phyloP scores from a whole-genome alignment of 2,797 vertebrate genomes.

The Pempheris klunzingeri region DNA sequence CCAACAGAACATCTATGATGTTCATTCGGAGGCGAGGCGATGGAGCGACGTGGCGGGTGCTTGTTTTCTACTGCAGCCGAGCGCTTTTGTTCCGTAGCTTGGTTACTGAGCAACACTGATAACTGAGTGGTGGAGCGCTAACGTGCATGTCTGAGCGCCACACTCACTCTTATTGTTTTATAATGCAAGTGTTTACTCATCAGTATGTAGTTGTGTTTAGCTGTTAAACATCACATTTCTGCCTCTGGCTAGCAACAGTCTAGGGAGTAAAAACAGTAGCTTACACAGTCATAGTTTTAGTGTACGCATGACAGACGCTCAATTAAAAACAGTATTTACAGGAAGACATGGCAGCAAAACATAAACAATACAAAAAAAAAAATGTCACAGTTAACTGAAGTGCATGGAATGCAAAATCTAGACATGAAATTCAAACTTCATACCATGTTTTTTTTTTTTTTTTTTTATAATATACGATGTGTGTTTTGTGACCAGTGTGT shows the following conservation, averaged over 20 bases:
- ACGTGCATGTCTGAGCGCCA: slow-evolving; percentile 60
- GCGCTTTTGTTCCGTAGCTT: slow-evolving; percentile 44
- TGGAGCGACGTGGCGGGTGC: slow-evolving; percentile 52
- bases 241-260: slow-evolving; percentile 84
- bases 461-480: slow-evolving; percentile 79
- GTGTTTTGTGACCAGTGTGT: slow-evolving; percentile 87
- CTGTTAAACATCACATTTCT: slow-evolving; percentile 70
- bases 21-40: slow-evolving; percentile 49
- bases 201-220: slow-evolving; percentile 59
- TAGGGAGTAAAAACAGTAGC: slow-evolving; percentile 89
- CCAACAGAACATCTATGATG: slow-evolving; percentile 57
- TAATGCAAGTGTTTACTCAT: slow-evolving; percentile 64
- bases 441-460: slow-evolving; percentile 76
- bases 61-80: slow-evolving; percentile 59
- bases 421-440: slow-evolving; percentile 87
- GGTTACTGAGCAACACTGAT: slow-evolving; percentile 50
- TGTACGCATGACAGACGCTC: slow-evolving; percentile 82
- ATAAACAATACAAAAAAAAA: slow-evolving; percentile 70
- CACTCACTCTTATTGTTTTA: slow-evolving; percentile 66
- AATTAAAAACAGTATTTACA: slow-evolving; percentile 90
- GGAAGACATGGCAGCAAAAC: slow-evolving; percentile 81
- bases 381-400: slow-evolving; percentile 90
- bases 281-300: slow-evolving; percentile 88
- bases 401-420: slow-evolving; percentile 88
- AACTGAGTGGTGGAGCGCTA: slow-evolving; percentile 48